Evolutionary conservation across 2,113 vertebrate genomes (phyloP).

Genomic region (Panthera uncia): DNA sequence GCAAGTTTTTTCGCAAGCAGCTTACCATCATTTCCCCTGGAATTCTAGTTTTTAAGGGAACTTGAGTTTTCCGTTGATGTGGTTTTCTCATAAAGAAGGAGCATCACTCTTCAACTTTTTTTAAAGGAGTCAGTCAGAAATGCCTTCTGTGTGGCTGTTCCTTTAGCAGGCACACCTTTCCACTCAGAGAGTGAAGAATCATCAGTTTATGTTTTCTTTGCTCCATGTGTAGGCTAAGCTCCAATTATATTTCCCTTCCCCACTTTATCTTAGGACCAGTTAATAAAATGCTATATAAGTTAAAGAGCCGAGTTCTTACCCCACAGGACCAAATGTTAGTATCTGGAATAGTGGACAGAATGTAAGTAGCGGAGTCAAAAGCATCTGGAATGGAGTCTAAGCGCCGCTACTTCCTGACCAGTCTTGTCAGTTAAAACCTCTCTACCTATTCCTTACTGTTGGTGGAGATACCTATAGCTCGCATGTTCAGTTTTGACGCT

Average conservation of each 20-base stretch:
- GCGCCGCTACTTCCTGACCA: not conserved
- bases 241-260: not conserved
- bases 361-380: not conserved
- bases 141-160: not conserved
- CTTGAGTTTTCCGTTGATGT: slow-evolving; percentile 18
- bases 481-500: not conserved
- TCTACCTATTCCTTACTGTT: not conserved
- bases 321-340: not conserved
- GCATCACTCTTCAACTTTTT: not conserved
- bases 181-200: not conserved
- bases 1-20: not conserved
- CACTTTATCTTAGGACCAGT: not conserved
- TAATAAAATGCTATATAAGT: not conserved
- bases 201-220: slow-evolving; percentile 19
- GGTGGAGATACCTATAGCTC: not conserved
- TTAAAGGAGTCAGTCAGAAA: not conserved
- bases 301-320: not conserved
- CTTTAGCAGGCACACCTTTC: not conserved
- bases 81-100: not conserved
- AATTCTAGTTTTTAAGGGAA: slow-evolving; percentile 23
- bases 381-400: not conserved
- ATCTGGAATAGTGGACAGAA: not conserved
- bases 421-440: slow-evolving; percentile 12
- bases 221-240: not conserved
- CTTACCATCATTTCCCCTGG: not conserved